phyloP scores from a whole-genome alignment of 2,113 vertebrate genomes.

The Poeciliopsis retropinna region DNA sequence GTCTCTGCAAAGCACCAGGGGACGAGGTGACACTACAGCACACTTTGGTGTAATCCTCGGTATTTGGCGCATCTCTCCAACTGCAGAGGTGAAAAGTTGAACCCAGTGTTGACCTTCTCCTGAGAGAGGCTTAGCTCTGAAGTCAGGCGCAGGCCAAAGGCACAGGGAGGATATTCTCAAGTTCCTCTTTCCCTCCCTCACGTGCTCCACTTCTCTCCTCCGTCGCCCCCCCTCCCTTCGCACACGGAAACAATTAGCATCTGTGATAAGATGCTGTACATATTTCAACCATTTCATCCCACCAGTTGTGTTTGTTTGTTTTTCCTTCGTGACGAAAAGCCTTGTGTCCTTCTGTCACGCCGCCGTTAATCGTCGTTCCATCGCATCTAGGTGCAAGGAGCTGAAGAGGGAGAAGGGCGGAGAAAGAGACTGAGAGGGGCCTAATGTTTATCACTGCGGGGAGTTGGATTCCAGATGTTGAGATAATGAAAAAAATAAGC shows the following conservation, averaged over 20 bases:
- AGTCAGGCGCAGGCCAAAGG: slow-evolving; percentile 75
- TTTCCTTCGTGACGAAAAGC: slow-evolving; percentile 58
- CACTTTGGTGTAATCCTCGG: slow-evolving; percentile 60
- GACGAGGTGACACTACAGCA: slow-evolving; percentile 47
- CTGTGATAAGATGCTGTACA: slow-evolving; percentile 77
- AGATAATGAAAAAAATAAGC: slow-evolving; percentile 79
- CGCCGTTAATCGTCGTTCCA: slow-evolving; percentile 70
- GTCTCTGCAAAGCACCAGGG: slow-evolving; percentile 9
- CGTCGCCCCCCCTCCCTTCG: slow-evolving; percentile 21
- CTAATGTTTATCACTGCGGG: slow-evolving; percentile 73
- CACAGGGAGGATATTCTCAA: slow-evolving; percentile 78
- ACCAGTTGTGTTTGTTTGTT: slow-evolving; percentile 69
- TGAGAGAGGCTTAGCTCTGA: slow-evolving; percentile 73
- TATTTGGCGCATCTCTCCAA: slow-evolving; percentile 67
- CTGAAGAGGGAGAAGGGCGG: slow-evolving; percentile 35
- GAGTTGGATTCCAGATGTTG: slow-evolving; percentile 77
- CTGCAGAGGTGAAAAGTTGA: slow-evolving; percentile 79
- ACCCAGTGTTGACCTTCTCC: slow-evolving; percentile 76
- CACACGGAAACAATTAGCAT: slow-evolving; percentile 77
- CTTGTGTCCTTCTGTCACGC: slow-evolving; percentile 68
- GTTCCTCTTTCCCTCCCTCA: slow-evolving; percentile 70
- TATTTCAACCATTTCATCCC: slow-evolving; percentile 78
- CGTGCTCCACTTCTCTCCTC: slow-evolving; percentile 38
- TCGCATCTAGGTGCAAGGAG: slow-evolving; percentile 70
- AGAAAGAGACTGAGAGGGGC: slow-evolving; percentile 65